Conservation (phyloP, 1,140 invertebrate genomes). For the Solenopsis fugax region DNA sequence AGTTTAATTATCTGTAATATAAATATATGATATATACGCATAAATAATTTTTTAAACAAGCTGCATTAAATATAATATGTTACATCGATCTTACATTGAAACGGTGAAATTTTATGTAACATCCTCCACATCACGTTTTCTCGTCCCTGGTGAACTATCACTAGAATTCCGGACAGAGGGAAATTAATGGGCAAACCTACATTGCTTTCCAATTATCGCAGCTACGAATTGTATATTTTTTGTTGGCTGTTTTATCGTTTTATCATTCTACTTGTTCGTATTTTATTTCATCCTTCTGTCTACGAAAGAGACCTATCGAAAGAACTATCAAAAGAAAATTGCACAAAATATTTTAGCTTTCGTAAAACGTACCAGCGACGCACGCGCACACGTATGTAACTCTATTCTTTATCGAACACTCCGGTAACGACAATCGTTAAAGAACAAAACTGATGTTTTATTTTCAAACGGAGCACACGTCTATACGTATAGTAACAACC, state of each 20-base stretch:
- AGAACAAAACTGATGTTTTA: constrained; percentile 21
- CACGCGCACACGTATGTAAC: not conserved
- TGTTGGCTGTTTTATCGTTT: constrained; percentile 10
- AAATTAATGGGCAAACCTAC: constrained; percentile 43
- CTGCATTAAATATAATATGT: not conserved
- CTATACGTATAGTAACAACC: not conserved
- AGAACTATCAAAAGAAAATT: constrained; percentile 41
- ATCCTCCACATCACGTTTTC: not conserved
- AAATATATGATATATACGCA: not conserved
- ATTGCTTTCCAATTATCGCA: constrained; percentile 48
- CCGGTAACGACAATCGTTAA: constrained; percentile 2
- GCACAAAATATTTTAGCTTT: constrained; percentile 24
- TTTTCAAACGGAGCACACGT: not conserved
- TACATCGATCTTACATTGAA: not conserved
- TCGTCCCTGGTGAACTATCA: constrained; percentile 17
- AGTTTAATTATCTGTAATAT: not conserved
- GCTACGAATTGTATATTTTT: constrained; percentile 36
- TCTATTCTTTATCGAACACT: constrained; percentile 3
- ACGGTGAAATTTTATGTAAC: not conserved
- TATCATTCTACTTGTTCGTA: constrained; percentile 20
- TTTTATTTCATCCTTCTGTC: not conserved
- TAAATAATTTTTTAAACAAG: not conserved
- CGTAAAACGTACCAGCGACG: not conserved
- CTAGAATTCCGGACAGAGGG: not conserved
- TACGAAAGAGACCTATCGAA: constrained; percentile 9